Evolutionary conservation across 2,797 vertebrate genomes (phyloP).

Genomic region (Prionace glauca): DNA sequence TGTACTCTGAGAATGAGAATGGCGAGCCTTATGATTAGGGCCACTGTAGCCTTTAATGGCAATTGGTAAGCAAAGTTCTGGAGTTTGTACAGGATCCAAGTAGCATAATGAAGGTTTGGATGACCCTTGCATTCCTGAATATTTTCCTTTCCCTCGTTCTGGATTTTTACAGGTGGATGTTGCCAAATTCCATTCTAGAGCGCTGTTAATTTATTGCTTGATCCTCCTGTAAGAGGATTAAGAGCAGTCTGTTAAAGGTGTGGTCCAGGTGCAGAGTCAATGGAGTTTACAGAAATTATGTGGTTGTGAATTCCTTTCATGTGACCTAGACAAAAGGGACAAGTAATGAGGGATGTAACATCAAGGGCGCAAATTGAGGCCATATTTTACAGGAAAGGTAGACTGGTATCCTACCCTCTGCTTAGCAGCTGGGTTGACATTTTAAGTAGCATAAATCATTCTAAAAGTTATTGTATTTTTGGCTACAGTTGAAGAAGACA

Average conservation of each 20-base stretch:
- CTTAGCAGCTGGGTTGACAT: neutral
- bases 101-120: neutral
- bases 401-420: neutral
- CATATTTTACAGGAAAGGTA: neutral
- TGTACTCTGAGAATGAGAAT: neutral
- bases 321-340: no score
- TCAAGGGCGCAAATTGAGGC: neutral
- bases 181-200: neutral
- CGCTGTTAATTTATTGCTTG: neutral
- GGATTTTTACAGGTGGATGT: neutral
- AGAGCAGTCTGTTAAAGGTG: neutral
- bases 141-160: neutral
- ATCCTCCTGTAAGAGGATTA: neutral
- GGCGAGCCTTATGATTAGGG: neutral
- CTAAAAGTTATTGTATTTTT: neutral
- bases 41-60: neutral
- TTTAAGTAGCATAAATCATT: neutral
- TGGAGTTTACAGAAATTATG: neutral
- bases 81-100: neutral
- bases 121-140: neutral
- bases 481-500: neutral
- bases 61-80: conserved; percentile 6
- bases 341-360: neutral
- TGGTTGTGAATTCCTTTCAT: conserved; percentile 9
- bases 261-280: neutral